phyloP scores from a whole-genome alignment of 2,113 vertebrate species.

The Pluvianellus socialis region DNA sequence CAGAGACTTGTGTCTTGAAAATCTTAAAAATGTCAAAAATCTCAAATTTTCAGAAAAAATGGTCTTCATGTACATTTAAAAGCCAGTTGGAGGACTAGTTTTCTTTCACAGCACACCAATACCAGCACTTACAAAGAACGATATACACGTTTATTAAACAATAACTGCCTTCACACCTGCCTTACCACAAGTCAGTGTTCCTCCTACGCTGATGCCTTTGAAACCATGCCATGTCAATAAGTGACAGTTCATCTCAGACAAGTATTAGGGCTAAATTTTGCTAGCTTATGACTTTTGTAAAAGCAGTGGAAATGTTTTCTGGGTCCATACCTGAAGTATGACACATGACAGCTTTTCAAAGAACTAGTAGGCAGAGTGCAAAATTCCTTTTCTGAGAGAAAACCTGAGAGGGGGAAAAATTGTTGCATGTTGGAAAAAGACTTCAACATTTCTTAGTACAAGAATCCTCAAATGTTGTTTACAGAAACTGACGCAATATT shows the following conservation, averaged over 20 bases:
- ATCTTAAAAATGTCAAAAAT: not conserved
- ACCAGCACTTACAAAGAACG: not conserved
- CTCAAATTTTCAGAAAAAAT: not conserved
- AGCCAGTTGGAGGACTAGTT: not conserved
- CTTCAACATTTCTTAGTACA: not conserved
- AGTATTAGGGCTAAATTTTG: not conserved
- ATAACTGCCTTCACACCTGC: not conserved
- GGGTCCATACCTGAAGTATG: not conserved
- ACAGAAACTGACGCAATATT: not conserved
- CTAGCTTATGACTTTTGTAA: not conserved
- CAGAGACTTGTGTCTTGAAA: not conserved
- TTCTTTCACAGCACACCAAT: not conserved
- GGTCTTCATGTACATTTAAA: not conserved
- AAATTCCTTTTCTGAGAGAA: not conserved
- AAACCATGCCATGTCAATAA: not conserved
- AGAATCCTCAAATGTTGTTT: not conserved
- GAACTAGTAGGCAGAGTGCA: not conserved
- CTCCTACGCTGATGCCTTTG: not conserved
- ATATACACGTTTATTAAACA: not conserved
- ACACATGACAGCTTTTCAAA: not conserved
- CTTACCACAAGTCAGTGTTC: not conserved
- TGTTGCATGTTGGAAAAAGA: not conserved
- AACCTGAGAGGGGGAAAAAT: not conserved
- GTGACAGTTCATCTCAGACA: not conserved
- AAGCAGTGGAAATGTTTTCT: not conserved